Evolutionary conservation across 2,888 invertebrate genomes (phyloP).

Genomic region (Anarsia innoxiella): DNA sequence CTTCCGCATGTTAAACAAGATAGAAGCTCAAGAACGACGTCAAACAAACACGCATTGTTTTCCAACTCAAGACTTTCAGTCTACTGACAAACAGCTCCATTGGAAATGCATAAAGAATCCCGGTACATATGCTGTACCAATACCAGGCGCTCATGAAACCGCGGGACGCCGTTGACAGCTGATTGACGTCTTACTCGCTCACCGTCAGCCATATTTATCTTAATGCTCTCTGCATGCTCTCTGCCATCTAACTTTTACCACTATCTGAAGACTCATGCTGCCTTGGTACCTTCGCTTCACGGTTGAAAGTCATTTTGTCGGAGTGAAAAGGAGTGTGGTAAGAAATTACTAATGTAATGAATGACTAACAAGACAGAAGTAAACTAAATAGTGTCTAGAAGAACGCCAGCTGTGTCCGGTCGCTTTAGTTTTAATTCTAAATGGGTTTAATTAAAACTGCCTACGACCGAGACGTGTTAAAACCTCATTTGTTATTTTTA

Average conservation of each 20-base stretch:
- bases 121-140: constrained; percentile 48
- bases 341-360: constrained; percentile 68
- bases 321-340: constrained; percentile 28
- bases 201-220: constrained; percentile 65
- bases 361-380: constrained; percentile 71
- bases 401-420: constrained; percentile 70
- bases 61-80: constrained; percentile 6
- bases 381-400: constrained; percentile 70
- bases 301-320: constrained; percentile 17
- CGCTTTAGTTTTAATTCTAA: constrained; percentile 68
- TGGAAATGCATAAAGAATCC: constrained; percentile 36
- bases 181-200: constrained; percentile 72
- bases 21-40: too few relatives aligned
- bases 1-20: too few relatives aligned
- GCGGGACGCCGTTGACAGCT: constrained; percentile 68
- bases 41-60: constrained; percentile 1
- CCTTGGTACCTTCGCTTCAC: constrained; percentile 5
- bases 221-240: constrained; percentile 49
- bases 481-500: constrained; percentile 28
- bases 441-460: constrained; percentile 68
- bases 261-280: not conserved
- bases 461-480: constrained; percentile 41
- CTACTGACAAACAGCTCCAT: constrained; percentile 16
- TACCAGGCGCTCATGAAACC: constrained; percentile 63
- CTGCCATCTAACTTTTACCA: constrained; percentile 23